These are phyloP conservation scores for Apostichopus parvimensis DNA, from an alignment of 35 echinoderm and acorn worm species.

Conservation along the genomic window DNA sequence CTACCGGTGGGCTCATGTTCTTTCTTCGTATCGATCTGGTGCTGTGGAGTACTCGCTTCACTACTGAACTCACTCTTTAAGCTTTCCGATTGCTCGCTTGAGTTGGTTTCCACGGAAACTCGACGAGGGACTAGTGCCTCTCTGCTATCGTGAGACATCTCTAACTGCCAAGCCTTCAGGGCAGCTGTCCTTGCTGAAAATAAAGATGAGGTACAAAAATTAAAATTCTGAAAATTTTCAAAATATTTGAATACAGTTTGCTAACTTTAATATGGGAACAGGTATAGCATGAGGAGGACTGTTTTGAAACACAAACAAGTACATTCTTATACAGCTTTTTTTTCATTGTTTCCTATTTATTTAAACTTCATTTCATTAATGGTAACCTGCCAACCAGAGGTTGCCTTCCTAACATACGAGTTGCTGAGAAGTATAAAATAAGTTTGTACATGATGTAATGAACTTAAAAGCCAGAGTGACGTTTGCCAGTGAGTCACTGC, in stretches of 20 bases:
- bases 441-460: too few species aligned
- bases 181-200: conserved; percentile 45
- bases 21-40: not conserved
- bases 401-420: too few species aligned
- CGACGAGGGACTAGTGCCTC: conserved; percentile 34
- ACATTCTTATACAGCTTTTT: too few species aligned
- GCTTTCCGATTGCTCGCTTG: conserved; percentile 1
- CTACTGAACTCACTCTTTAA: conserved; percentile 1
- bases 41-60: conserved; percentile 20
- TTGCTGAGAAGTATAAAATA: too few species aligned
- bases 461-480: too few species aligned
- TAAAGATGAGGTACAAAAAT: not conserved
- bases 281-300: too few species aligned
- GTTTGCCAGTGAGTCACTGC: too few species aligned
- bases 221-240: not conserved
- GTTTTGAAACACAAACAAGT: too few species aligned
- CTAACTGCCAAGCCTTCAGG: conserved; percentile 48
- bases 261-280: too few species aligned
- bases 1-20: not conserved
- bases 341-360: too few species aligned
- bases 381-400: not conserved
- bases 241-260: too few species aligned
- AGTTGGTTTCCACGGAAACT: conserved; percentile 19
- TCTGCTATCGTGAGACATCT: conserved; percentile 16
- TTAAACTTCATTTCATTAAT: too few species aligned